Base-by-base conservation (phyloP, 2,113 vertebrate genomes). In the Odontesthes bonariensis region DNA sequence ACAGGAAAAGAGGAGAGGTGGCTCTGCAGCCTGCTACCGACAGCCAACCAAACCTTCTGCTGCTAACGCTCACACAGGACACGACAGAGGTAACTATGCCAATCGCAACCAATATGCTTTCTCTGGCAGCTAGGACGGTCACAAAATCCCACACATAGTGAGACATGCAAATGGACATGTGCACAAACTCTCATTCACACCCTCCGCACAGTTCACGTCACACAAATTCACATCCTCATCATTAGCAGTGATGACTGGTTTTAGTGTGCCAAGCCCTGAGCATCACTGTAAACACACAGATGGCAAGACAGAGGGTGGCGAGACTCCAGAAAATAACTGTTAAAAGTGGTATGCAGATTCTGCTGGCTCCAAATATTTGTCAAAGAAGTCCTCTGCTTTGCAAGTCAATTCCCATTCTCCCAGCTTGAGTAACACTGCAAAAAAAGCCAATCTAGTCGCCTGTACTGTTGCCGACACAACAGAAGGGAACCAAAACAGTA, bases 201-300 rank as follows among this genome's bases (percentile, higher is more conserved):
- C 75, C 71, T 84, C 62, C 61, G 64, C 53, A 17, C 74, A 53
- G 63, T 75, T 82, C 84, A 86, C 49, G 27, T 86, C 80, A 85
- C 78, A 71, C 69, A 69, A 59, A 72, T 65, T 82, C 82, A 75
- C 72, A 55, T 58, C 83, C 73, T 86, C 88, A 79, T 88, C 87
- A 83, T 90, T 86, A 88, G 81, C 75, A 57, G 74, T 87, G 86
- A 90, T 86, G 85, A 84, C 89, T 88, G 83, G 69, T 81, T 84
- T 60, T 84, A 70, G 47, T 47, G 60, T 64, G 86, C 87, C 89
- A 92, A 91, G 71, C 82, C 79, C 75, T 51, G 83, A 89, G 84
- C 83, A 79, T 83, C 75, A 89, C 85, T 92, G 89, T 90, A 91
- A 92, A 92, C 81, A 92, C 78, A 69, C 87, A 92, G 84, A 91